These are phyloP conservation scores for Halocynthia aurantium DNA, from an alignment of 23 tunicate species.

Conservation along the genomic window DNA sequence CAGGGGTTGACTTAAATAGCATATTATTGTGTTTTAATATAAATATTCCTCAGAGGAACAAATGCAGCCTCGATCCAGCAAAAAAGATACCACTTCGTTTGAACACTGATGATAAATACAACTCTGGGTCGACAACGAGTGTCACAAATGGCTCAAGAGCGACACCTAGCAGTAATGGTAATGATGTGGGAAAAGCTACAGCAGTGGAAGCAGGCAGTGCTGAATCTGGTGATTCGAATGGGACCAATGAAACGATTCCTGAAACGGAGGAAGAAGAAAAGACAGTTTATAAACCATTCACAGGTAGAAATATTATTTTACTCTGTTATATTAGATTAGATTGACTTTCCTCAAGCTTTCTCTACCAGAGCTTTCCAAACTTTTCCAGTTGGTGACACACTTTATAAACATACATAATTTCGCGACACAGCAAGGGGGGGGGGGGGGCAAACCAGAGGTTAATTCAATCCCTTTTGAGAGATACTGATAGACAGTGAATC, in stretches of 20 bases:
- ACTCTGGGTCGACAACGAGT: not conserved
- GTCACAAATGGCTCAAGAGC: no score
- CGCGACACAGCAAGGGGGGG: no score
- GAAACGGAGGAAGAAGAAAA: not conserved
- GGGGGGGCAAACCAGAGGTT: no score
- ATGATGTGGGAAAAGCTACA: no score
- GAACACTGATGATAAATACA: not conserved
- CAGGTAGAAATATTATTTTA: slow-evolving; percentile 8
- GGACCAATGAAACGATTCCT: slow-evolving; percentile 3
- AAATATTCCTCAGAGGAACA: slow-evolving; percentile 25
- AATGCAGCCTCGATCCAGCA: slow-evolving; percentile 46
- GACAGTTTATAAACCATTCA: slow-evolving; percentile 21
- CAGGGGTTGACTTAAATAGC: no score
- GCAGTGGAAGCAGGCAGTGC: not conserved
- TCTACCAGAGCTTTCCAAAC: not conserved
- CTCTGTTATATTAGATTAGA: not conserved
- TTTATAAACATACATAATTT: no score
- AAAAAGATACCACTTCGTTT: slow-evolving; percentile 36
- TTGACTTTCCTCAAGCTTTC: slow-evolving; percentile 1
- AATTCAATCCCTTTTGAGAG: no score
- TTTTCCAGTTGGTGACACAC: not conserved
- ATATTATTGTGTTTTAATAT: no score
- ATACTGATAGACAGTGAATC: no score
- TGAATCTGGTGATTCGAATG: not conserved
- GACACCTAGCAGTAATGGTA: no score